Evolutionary conservation across 2,888 invertebrate species (phyloP), one percentile per base, ranked within the genome.

Genomic region (Artemia sp.): DNA sequence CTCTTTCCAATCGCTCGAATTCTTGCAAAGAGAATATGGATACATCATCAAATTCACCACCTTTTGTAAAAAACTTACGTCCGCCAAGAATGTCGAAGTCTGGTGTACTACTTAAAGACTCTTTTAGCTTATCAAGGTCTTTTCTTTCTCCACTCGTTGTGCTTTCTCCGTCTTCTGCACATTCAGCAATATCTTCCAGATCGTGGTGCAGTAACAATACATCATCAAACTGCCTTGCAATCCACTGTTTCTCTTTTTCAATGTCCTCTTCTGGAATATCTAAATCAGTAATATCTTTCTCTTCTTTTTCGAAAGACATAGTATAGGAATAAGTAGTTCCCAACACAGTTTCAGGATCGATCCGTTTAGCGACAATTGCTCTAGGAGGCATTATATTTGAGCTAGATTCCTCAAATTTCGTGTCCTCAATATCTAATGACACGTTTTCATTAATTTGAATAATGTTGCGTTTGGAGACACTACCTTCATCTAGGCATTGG

Each of bases 1-100:
- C 89, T 74, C 85, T 85, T 79, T 95, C 95, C 12, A 95, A 80
- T 73, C 87, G 87, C 80, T 95, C 95, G 81, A 95, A 95, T 77
- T 95, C 95, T 79, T 92, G 92, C 72, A 95, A 82, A 8, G 94
- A 94, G 73, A 88, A 91, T 78, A 94, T 86, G 0, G 94, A 94
- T 66, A 92, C 84, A 77, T 93, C 92, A 77, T 95, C 94, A 76
- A 90, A 89, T 74, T 94, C 92, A n/a, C 88, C 85, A 74, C 85
- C 83, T 73, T 86, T 85, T 6, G 87, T 85, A 75, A 91, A 87
- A 78, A 88, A 89, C 76, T 88, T 87, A 75, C 88, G 85, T n/a
- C 89, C 85, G 69, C 89, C 86, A 71, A 91, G 79, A 74, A 89
- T 86, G 79, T 92, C 92, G 74, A 89, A 92, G 76, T 94, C 94